A percentile compares a stretch with the other conserved stretches of the same genome.
These are phyloP conservation scores for Mycalesis mineus DNA, from an alignment of 2,888 invertebrate species.

Conservation along the genomic window DNA sequence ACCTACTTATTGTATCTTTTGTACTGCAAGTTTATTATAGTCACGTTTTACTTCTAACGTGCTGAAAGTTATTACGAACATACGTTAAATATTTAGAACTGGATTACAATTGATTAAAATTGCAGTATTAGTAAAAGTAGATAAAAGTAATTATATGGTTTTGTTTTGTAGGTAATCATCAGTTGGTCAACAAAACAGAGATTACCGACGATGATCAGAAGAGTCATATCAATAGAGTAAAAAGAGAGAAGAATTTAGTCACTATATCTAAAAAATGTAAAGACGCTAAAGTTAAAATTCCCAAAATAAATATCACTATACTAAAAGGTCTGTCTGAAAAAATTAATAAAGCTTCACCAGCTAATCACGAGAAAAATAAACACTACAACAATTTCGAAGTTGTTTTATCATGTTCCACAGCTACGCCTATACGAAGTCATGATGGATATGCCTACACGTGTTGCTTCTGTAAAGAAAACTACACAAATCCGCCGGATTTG, in stretches of 20 bases:
- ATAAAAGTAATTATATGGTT: conserved; percentile 11
- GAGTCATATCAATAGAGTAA: neutral
- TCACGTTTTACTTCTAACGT: too few species aligned
- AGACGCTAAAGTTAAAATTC: neutral
- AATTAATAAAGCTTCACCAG: neutral
- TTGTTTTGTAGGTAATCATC: conserved; percentile 16
- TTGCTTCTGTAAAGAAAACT: conserved; percentile 2
- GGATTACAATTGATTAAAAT: too few species aligned
- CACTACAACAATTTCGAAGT: conserved; percentile 2
- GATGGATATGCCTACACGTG: neutral
- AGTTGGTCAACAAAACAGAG: conserved; percentile 2
- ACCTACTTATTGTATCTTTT: too few species aligned
- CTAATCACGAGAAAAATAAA: neutral
- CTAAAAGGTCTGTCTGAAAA: neutral
- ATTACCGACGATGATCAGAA: neutral
- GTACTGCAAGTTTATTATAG: too few species aligned
- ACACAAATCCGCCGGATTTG: neutral
- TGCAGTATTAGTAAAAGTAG: neutral
- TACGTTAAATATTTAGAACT: too few species aligned
- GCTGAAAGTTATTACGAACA: too few species aligned
- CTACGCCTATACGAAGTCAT: neutral
- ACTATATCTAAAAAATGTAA: neutral
- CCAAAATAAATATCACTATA: neutral
- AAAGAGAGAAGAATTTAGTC: neutral
- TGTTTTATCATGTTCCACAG: neutral